Percentiles rank a stretch among this genome's conserved stretches.
phyloP scores from a whole-genome alignment of 2,113 vertebrate genomes.

The Heptranchias perlo region DNA sequence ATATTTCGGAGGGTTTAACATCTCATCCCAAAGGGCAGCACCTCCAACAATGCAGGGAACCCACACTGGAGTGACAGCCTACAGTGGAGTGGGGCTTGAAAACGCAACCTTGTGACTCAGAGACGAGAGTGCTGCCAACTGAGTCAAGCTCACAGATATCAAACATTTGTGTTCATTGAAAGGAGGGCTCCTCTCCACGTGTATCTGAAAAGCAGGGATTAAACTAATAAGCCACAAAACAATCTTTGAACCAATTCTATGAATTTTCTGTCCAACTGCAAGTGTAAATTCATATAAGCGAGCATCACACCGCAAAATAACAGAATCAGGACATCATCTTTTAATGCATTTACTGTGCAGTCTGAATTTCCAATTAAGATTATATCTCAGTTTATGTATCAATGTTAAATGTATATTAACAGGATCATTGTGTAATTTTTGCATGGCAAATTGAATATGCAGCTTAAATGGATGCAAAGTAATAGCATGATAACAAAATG shows the following conservation, averaged over 20 bases:
- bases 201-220: background rate
- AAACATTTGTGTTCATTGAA: background rate
- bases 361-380: slow-evolving; percentile 39
- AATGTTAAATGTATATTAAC: slow-evolving; percentile 39
- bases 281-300: slow-evolving; percentile 25
- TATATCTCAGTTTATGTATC: slow-evolving; percentile 38
- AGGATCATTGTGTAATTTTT: slow-evolving; percentile 31
- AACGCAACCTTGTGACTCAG: background rate
- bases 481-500: slow-evolving; percentile 32
- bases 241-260: background rate
- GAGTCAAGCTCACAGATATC: background rate
- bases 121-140: background rate
- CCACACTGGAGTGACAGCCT: background rate
- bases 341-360: slow-evolving; percentile 30
- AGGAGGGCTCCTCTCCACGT: background rate
- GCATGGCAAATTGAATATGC: slow-evolving; percentile 35
- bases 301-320: background rate
- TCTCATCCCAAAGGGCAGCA: background rate
- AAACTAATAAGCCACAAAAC: slow-evolving; percentile 15
- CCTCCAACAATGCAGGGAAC: background rate
- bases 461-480: slow-evolving; percentile 31
- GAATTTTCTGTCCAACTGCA: slow-evolving; percentile 16
- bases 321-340: slow-evolving; percentile 29
- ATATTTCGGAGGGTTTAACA: background rate
- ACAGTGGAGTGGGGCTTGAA: background rate